Percentiles rank a stretch among this genome's conserved stretches.
phyloP scores from a whole-genome alignment of 2,888 invertebrate species.

The Leptopilina drosophilae region DNA sequence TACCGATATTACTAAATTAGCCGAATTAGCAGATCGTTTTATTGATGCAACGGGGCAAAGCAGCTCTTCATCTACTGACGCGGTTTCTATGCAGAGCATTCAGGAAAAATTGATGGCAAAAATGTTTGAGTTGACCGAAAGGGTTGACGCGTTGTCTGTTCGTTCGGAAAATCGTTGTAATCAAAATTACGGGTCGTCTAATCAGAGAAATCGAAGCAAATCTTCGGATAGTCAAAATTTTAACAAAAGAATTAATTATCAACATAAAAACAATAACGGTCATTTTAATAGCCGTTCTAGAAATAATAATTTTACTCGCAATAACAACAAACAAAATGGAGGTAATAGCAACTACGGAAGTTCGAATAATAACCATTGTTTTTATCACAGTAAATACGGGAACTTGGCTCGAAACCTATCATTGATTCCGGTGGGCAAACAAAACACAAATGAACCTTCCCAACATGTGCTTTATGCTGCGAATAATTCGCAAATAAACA shows the following conservation, averaged over 20 bases:
- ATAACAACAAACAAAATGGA: too few relatives aligned
- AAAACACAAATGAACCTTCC: too few relatives aligned
- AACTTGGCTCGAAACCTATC: too few relatives aligned
- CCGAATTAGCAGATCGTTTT: background rate
- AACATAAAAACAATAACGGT: too few relatives aligned
- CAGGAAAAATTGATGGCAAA: background rate
- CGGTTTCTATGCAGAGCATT: background rate
- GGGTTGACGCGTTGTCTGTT: background rate
- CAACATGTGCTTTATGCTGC: too few relatives aligned
- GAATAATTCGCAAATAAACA: too few relatives aligned
- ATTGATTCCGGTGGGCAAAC: too few relatives aligned
- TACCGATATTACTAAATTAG: background rate
- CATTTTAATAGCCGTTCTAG: background rate
- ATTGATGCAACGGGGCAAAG: background rate
- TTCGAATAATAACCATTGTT: too few relatives aligned
- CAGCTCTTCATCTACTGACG: background rate
- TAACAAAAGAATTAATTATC: background rate
- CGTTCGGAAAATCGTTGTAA: background rate
- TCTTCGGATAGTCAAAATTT: background rate
- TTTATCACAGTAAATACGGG: too few relatives aligned
- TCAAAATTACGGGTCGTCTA: background rate
- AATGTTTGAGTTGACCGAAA: background rate
- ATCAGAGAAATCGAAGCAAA: background rate
- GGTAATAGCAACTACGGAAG: too few relatives aligned
- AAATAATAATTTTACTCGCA: background rate